Base-by-base conservation (phyloP, 2,113 vertebrate genomes). In the Rhinolophus ferrumequinum region DNA sequence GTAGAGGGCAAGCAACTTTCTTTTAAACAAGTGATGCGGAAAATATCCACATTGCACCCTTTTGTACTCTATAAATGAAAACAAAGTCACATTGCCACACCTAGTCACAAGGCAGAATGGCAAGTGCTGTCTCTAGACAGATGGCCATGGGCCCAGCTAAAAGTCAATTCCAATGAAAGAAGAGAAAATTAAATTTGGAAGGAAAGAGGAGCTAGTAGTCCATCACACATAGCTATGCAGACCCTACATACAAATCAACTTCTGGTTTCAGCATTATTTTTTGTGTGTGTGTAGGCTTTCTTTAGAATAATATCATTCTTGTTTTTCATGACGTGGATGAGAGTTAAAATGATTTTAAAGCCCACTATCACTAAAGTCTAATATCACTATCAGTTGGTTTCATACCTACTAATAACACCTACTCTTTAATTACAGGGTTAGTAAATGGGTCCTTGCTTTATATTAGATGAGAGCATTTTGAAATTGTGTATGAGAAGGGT, bases 181-280 rank as follows among this genome's bases (percentile, higher is more conserved):
- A 94, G 88, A 62, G 58, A 76, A 81, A 97, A 95, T 91, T 80
- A 70, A 66, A 88, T 77, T 88, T 82, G 94, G 82, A 92, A 62
- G 62, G 13, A 77, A 90, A 73, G 77, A 88, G 38, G 52, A 96
- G 54, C 58, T 47, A 94, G 85, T 38, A 30, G 5, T 93, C 82
- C 85, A 76, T 93, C 86, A 90, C 75, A 54, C 9, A 60, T 35
- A 82, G 60, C n/a, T 91, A 96, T n/a, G 24, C 41, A 95, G 77
- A 95, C 30, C 77, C 72, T 28, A 91, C 21, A 50, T 77, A 87
- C 14, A 96, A 83, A 94, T 88, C 41, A 30, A 67, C 85, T 75
- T 88, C 47, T 95, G 76, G 33, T 88, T 94, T 90, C 35, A 76
- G 66, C 11, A 70, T 52, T 88, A 86, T 67, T 92, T 93, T 56